These are phyloP conservation scores for Thalassoma bifasciatum DNA, from an alignment of 2,113 vertebrate species.

Conservation along the genomic window DNA sequence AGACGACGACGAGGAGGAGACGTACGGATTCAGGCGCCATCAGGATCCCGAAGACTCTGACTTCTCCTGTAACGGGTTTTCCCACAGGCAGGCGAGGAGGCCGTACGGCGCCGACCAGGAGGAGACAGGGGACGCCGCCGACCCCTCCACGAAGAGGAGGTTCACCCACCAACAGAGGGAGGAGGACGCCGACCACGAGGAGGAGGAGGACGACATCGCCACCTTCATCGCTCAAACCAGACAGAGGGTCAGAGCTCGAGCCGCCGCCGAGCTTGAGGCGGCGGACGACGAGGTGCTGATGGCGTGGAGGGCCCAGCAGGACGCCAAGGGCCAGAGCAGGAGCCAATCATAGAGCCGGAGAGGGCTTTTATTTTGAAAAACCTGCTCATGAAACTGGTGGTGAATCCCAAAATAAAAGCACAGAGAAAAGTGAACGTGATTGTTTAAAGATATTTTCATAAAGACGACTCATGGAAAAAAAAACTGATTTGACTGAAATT, in stretches of 20 bases:
- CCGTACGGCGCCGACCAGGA: conserved; percentile 51
- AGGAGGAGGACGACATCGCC: conserved; percentile 81
- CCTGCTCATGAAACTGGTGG: neutral
- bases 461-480: too few species aligned
- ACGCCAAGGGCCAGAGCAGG: too few species aligned
- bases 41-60: conserved; percentile 66
- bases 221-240: conserved; percentile 77
- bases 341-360: conserved; percentile 78
- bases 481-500: too few species aligned
- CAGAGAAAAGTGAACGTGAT: too few species aligned
- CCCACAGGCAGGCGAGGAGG: conserved; percentile 63
- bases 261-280: conserved; percentile 81
- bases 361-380: neutral
- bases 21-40: conserved; percentile 79
- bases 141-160: conserved; percentile 85
- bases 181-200: conserved; percentile 63
- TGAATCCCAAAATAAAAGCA: too few species aligned
- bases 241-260: conserved; percentile 73
- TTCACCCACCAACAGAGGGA: conserved; percentile 79
- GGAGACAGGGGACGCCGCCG: conserved; percentile 76
- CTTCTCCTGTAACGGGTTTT: conserved; percentile 66
- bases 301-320: conserved; percentile 90
- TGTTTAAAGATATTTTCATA: too few species aligned
- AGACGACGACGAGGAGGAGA: conserved; percentile 76
- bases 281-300: conserved; percentile 90